These are phyloP conservation scores for Champsocephalus gunnari DNA, from an alignment of 2,797 vertebrate species.

Conservation along the genomic window DNA sequence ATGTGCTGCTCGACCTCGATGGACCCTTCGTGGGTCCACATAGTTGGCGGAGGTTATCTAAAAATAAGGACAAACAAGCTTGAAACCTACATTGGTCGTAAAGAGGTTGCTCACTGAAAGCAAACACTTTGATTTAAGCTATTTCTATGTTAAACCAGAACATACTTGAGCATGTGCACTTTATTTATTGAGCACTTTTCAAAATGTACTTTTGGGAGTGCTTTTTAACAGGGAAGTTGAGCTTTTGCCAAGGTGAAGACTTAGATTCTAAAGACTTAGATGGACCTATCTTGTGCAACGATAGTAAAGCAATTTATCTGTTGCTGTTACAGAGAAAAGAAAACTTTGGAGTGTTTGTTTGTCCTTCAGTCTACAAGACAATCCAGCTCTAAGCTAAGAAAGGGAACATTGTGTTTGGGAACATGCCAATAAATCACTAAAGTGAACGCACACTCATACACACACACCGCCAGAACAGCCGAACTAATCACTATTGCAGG, in stretches of 20 bases:
- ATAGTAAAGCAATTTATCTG: slow-evolving; percentile 14
- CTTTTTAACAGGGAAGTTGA: background rate
- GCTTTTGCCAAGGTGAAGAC: background rate
- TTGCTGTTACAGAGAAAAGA: slow-evolving; percentile 3
- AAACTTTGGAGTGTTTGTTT: slow-evolving; percentile 25
- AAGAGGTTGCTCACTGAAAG: slow-evolving; percentile 5
- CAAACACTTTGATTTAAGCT: background rate
- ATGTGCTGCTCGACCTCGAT: background rate
- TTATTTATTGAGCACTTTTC: background rate
- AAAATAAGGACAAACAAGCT: slow-evolving; percentile 2
- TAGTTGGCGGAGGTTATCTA: slow-evolving; percentile 31
- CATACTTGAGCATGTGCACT: background rate
- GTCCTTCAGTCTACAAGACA: slow-evolving; percentile 36
- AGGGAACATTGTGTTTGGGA: slow-evolving; percentile 20
- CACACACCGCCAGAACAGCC: slow-evolving; percentile 3
- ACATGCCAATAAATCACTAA: slow-evolving; percentile 11
- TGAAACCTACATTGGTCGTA: background rate
- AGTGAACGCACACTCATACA: slow-evolving; percentile 10
- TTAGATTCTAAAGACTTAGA: background rate
- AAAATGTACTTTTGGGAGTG: background rate
- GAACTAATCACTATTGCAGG: slow-evolving; percentile 39
- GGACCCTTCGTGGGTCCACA: background rate
- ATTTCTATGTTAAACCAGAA: background rate
- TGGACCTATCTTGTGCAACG: background rate
- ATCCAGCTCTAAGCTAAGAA: slow-evolving; percentile 8